Evolutionary conservation across 1,140 invertebrate genomes (phyloP).

Genomic region (Drosophila virilis): DNA sequence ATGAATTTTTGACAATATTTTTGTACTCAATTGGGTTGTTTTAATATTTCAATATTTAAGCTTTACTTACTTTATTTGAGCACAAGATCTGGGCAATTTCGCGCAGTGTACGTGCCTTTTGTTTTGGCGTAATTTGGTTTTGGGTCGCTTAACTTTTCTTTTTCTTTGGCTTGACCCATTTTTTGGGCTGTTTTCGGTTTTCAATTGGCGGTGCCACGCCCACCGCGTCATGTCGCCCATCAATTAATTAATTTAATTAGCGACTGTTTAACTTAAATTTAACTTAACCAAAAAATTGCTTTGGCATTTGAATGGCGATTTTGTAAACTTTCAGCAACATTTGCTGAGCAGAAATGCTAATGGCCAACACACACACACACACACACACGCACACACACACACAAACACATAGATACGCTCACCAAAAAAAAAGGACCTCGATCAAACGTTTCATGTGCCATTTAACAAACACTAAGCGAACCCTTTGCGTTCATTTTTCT

Average conservation of each 20-base stretch:
- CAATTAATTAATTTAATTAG: conserved; percentile 79
- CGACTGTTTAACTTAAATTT: conserved; percentile 13
- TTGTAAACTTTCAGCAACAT: conserved; percentile 60
- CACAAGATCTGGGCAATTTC: too few species aligned
- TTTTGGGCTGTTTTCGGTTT: too few species aligned
- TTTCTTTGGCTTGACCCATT: too few species aligned
- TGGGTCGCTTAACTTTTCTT: too few species aligned
- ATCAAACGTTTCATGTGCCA: conserved; percentile 74
- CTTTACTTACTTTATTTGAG: too few species aligned
- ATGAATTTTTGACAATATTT: too few species aligned
- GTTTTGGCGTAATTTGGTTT: too few species aligned
- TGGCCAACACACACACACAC: conserved; percentile 51
- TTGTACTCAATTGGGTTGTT: too few species aligned
- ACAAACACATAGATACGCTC: not conserved
- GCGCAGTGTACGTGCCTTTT: too few species aligned
- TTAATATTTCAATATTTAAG: too few species aligned
- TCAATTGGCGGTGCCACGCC: not conserved
- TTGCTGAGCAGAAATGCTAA: conserved; percentile 59
- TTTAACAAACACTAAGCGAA: conserved; percentile 76
- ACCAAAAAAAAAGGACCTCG: conserved; percentile 51
- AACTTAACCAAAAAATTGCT: conserved; percentile 39
- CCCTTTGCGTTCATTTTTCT: conserved; percentile 74
- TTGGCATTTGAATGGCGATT: conserved; percentile 47
- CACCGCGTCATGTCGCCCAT: conserved; percentile 10
- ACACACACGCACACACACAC: conserved; percentile 1